Evolutionary conservation across 2,113 vertebrate genomes (phyloP).

Genomic region (Erpornis zantholeuca): DNA sequence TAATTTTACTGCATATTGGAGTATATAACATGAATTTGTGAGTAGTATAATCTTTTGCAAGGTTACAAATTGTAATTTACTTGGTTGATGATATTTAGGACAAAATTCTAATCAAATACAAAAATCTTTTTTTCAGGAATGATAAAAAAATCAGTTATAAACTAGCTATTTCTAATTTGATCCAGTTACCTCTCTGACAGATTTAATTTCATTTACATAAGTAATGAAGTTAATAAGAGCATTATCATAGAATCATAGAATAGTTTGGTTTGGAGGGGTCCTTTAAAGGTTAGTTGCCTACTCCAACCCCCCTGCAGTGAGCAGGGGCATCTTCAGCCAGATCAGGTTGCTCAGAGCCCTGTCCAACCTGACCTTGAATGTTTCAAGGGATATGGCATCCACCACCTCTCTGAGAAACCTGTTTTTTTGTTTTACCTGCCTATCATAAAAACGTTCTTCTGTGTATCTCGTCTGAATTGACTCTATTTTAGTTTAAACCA

Average conservation of each 20-base stretch:
- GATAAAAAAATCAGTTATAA: neutral
- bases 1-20: neutral
- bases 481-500: neutral
- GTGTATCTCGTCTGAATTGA: neutral
- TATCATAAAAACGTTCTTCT: neutral
- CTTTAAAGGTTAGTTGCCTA: neutral
- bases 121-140: neutral
- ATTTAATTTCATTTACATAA: neutral
- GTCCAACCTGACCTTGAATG: neutral
- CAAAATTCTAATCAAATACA: neutral
- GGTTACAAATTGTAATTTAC: neutral
- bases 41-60: neutral
- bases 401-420: neutral
- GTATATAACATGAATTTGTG: neutral
- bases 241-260: neutral
- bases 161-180: neutral
- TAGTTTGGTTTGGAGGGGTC: neutral
- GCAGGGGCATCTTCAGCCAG: neutral
- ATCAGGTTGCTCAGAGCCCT: neutral
- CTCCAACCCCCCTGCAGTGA: neutral
- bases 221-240: neutral
- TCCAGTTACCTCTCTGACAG: neutral
- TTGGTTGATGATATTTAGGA: neutral
- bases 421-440: neutral
- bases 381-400: neutral